Conservation (phyloP, 1,140 invertebrate species). For the Colletes latitarsis region DNA sequence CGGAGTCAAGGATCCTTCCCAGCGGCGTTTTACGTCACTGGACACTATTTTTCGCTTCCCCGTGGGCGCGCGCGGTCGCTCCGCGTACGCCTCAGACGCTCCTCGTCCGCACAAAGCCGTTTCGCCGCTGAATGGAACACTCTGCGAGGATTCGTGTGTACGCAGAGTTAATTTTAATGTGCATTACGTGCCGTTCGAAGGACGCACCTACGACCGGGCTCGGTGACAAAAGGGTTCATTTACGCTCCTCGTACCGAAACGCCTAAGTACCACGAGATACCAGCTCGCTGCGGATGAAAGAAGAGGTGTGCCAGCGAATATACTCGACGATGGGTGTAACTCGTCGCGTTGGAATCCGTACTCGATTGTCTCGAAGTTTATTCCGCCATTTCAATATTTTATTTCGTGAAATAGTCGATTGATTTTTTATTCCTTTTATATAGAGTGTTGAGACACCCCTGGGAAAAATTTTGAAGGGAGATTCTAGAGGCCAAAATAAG, state of each 20-base stretch:
- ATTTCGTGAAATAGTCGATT: too few relatives aligned
- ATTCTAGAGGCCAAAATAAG: too few relatives aligned
- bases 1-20: constrained; percentile 36
- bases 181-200: constrained; percentile 44
- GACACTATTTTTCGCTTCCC: constrained; percentile 29
- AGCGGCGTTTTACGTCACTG: constrained; percentile 22
- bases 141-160: constrained; percentile 53
- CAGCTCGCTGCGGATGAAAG: background rate
- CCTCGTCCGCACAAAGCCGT: constrained; percentile 23
- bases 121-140: constrained; percentile 45
- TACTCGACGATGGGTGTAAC: background rate
- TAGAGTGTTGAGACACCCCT: too few relatives aligned
- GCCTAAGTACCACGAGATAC: background rate
- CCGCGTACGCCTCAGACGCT: constrained; percentile 2
- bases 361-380: too few relatives aligned
- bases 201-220: constrained; percentile 29
- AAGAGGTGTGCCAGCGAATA: background rate
- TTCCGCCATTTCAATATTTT: too few relatives aligned
- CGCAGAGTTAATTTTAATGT: constrained; percentile 61
- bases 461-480: too few relatives aligned
- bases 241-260: constrained; percentile 23
- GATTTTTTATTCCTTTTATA: too few relatives aligned
- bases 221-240: constrained; percentile 50
- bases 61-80: constrained; percentile 21
- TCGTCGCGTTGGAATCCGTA: background rate